phyloP scores from a whole-genome alignment of 2,113 vertebrate species.

The Xerus inauris region DNA sequence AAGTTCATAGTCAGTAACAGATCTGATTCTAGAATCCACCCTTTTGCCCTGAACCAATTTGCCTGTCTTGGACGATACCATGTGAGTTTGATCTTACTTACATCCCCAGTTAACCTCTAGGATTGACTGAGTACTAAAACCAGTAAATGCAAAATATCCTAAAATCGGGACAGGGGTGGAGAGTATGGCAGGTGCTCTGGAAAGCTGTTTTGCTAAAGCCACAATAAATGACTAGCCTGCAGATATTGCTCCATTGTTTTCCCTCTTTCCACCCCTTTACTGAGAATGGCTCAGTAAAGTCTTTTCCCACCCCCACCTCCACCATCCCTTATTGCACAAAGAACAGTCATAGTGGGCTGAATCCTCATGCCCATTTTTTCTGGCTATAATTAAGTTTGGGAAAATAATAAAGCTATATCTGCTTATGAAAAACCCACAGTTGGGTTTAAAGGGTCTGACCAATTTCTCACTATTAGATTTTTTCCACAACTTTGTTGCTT shows the following conservation, averaged over 20 bases:
- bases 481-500: not conserved
- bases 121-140: not conserved
- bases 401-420: not conserved
- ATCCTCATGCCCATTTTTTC: not conserved
- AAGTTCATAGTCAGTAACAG: not conserved
- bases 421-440: not conserved
- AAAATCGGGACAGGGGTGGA: rapidly evolving
- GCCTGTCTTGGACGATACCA: not conserved
- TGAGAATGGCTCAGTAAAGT: not conserved
- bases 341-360: not conserved
- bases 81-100: not conserved
- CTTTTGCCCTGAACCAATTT: not conserved
- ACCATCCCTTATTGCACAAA: not conserved
- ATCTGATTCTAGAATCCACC: not conserved
- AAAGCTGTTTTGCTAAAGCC: not conserved
- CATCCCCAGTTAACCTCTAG: not conserved
- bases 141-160: not conserved
- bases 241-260: not conserved
- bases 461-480: conserved; percentile 31
- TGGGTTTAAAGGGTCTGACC: not conserved
- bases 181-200: not conserved
- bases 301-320: not conserved
- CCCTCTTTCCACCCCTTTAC: not conserved
- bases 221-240: not conserved
- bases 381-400: not conserved